Evolutionary conservation across 2,113 vertebrate genomes (phyloP).

Genomic region (Chaetodon trifascialis): DNA sequence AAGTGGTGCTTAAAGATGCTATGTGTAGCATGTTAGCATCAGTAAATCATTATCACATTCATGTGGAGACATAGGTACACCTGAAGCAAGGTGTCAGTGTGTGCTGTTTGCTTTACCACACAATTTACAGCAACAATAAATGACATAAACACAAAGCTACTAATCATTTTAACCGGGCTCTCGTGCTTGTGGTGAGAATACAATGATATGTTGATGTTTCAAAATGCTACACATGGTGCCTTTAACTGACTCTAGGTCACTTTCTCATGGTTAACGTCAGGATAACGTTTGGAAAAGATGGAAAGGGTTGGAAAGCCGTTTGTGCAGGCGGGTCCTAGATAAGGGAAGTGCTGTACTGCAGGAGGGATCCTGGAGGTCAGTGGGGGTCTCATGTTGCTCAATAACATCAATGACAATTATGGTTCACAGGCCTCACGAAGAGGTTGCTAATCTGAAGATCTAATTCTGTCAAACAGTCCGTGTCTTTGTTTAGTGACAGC

Average conservation of each 20-base stretch:
- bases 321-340: conserved; percentile 74
- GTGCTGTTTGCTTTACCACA: background rate
- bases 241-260: conserved; percentile 70
- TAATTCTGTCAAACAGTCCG: background rate
- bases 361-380: conserved; percentile 78
- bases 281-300: conserved; percentile 73
- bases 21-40: conserved; percentile 14
- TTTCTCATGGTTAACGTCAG: conserved; percentile 74
- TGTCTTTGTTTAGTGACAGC: conserved; percentile 13
- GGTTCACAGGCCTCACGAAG: conserved; percentile 15
- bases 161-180: background rate
- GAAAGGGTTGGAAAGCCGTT: conserved; percentile 76
- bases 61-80: background rate
- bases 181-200: background rate
- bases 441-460: conserved; percentile 26
- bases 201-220: conserved; percentile 27
- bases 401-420: conserved; percentile 47
- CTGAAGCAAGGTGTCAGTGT: background rate
- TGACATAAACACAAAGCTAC: background rate
- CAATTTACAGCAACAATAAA: background rate
- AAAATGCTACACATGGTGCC: conserved; percentile 29
- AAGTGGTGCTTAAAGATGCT: conserved; percentile 1
- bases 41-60: conserved; percentile 11
- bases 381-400: conserved; percentile 65
- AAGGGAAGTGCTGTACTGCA: conserved; percentile 66